phyloP scores from a whole-genome alignment of 2,797 vertebrate genomes.

The Nannoperca obscura region DNA sequence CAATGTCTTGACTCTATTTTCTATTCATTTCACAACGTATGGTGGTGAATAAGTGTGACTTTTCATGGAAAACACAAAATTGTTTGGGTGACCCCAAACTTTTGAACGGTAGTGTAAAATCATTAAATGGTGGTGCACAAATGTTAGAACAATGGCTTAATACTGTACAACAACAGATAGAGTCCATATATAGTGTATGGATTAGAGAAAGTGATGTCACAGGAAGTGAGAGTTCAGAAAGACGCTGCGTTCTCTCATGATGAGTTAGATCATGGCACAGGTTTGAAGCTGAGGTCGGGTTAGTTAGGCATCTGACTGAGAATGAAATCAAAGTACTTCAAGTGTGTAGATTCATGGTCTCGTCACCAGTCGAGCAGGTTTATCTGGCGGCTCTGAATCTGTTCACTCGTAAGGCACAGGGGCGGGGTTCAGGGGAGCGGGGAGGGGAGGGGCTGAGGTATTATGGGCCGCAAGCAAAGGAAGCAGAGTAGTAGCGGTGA shows the following conservation, averaged over 20 bases:
- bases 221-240: conserved; percentile 61
- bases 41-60: too few species aligned
- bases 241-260: conserved; percentile 43
- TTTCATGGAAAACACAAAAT: too few species aligned
- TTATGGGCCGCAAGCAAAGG: conserved; percentile 84
- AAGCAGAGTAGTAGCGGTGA: conserved; percentile 68
- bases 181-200: conserved; percentile 26
- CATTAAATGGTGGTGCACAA: conserved; percentile 38
- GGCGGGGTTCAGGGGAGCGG: conserved; percentile 36
- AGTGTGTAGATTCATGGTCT: conserved; percentile 54
- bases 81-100: too few species aligned
- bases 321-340: conserved; percentile 40
- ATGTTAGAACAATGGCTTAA: conserved; percentile 42
- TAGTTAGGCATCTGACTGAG: conserved; percentile 51
- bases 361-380: conserved; percentile 41
- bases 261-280: conserved; percentile 78
- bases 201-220: conserved; percentile 58
- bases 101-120: too few species aligned
- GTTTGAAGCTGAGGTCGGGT: conserved; percentile 60
- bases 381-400: conserved; percentile 38
- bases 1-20: too few species aligned
- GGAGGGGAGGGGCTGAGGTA: conserved; percentile 57
- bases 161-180: conserved; percentile 43
- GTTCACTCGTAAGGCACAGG: conserved; percentile 69
- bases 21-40: too few species aligned